Conservation (phyloP, 2,113 vertebrate species). For the Malurus cyaneus region DNA sequence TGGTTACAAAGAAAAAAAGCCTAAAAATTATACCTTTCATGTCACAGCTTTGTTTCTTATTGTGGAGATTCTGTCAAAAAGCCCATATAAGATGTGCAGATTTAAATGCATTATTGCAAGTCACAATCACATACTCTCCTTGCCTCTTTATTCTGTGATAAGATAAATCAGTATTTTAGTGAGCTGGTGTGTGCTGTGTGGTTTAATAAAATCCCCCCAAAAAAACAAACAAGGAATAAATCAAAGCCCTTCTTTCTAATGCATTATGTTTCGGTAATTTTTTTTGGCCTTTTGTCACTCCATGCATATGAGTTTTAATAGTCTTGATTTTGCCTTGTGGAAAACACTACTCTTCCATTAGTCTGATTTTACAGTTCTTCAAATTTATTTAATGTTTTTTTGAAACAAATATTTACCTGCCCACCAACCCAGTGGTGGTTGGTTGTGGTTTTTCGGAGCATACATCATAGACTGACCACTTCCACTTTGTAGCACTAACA, state of each 20-base stretch:
- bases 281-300: neutral
- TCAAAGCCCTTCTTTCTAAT: neutral
- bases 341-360: neutral
- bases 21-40: neutral
- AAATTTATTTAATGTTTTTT: neutral
- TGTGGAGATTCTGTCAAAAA: neutral
- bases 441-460: neutral
- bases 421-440: neutral
- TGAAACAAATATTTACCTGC: neutral
- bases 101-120: neutral
- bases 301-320: accelerated
- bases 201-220: neutral
- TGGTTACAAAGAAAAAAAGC: neutral
- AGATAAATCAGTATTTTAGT: neutral
- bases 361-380: neutral
- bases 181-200: neutral
- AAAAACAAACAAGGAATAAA: neutral
- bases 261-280: neutral
- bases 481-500: neutral
- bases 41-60: neutral
- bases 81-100: neutral
- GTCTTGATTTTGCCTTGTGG: neutral
- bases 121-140: neutral
- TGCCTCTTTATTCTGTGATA: neutral
- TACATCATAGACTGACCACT: neutral